phyloP scores from a whole-genome alignment of 2,797 vertebrate genomes.

The Melanotaenia nigrans region DNA sequence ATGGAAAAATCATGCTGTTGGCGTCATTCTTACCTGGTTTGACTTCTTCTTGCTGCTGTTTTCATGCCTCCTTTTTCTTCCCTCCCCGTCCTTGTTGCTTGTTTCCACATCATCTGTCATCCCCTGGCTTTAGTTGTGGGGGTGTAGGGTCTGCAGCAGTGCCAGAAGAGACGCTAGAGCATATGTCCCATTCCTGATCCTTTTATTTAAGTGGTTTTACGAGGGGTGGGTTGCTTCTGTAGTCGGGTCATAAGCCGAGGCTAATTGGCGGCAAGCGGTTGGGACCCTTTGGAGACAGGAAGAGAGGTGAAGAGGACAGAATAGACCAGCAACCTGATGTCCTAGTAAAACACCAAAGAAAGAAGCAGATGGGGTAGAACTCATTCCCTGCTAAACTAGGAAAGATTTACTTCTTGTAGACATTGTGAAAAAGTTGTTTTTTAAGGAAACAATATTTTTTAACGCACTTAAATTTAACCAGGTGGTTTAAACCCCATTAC shows the following conservation, averaged over 20 bases:
- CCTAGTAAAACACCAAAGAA: background rate
- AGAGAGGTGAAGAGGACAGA: background rate
- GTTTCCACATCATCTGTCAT: constrained; percentile 31
- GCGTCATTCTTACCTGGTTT: background rate
- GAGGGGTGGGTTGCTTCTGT: constrained; percentile 21
- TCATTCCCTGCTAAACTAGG: too few species aligned
- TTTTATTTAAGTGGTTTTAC: constrained; percentile 57
- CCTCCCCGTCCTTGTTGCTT: background rate
- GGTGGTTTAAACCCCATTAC: too few species aligned
- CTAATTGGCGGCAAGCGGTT: constrained; percentile 54
- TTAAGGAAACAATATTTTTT: too few species aligned
- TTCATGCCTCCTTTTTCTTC: background rate
- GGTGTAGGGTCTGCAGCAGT: constrained; percentile 28
- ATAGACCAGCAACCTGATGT: background rate
- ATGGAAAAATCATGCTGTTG: background rate
- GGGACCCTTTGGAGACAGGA: constrained; percentile 8
- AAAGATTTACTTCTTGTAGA: too few species aligned
- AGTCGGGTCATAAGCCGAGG: constrained; percentile 52
- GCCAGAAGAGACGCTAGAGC: constrained; percentile 41
- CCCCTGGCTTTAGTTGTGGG: background rate
- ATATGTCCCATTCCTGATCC: constrained; percentile 61
- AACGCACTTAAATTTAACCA: too few species aligned
- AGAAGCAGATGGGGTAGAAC: too few species aligned
- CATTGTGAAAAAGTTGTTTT: too few species aligned
- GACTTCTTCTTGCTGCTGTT: background rate